Conservation (phyloP, 2,113 vertebrate genomes). For the Psophia crepitans region DNA sequence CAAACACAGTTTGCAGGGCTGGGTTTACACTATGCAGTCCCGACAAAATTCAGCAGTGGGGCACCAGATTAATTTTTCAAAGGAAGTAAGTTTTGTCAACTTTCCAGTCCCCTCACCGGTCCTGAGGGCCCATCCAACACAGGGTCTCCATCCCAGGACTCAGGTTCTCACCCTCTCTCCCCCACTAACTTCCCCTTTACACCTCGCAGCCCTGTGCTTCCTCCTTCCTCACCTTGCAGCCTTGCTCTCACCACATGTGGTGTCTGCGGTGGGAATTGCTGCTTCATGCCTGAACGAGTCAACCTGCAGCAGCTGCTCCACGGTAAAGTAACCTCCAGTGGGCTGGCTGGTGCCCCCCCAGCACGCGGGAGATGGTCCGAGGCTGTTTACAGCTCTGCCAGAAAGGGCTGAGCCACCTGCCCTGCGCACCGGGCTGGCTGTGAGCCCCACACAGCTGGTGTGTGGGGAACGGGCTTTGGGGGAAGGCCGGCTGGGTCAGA, state of each 20-base stretch:
- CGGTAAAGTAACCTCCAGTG: not conserved
- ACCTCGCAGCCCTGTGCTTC: fast-evolving
- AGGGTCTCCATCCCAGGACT: not conserved
- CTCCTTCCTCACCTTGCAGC: not conserved
- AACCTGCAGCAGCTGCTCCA: not conserved
- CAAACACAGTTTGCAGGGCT: not conserved
- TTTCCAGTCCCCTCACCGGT: not conserved
- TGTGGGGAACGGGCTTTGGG: not conserved
- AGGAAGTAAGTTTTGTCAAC: not conserved
- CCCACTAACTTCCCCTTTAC: not conserved
- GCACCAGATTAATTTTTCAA: not conserved
- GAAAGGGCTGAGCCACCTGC: not conserved
- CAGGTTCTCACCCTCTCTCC: not conserved
- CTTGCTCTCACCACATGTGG: not conserved
- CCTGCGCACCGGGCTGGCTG: not conserved
- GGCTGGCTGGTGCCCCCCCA: fast-evolving
- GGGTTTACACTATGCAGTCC: not conserved
- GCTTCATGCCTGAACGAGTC: not conserved
- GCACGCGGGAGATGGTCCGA: not conserved
- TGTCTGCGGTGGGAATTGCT: fast-evolving
- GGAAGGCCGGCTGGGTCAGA: not conserved
- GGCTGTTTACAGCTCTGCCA: not conserved
- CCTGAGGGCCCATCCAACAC: not conserved
- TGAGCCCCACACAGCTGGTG: not conserved
- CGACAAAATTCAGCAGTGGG: not conserved